Percentiles rank a stretch among this genome's conserved stretches.
These are phyloP conservation scores for Cydia strobilella DNA, from an alignment of 1,140 invertebrate species.

Conservation along the genomic window DNA sequence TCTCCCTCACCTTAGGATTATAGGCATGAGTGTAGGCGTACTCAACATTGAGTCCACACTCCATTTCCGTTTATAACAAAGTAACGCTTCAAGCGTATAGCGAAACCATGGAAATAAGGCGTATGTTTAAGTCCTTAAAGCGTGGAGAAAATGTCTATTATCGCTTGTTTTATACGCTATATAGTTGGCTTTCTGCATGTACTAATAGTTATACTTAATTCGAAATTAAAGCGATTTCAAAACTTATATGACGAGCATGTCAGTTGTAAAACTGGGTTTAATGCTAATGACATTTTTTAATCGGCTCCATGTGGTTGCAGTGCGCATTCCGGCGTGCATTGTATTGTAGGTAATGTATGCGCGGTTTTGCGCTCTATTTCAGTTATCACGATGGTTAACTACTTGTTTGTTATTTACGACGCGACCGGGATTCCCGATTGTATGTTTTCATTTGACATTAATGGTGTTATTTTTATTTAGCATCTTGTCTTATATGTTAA, in stretches of 20 bases:
- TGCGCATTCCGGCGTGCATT: constrained; percentile 61
- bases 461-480: neutral
- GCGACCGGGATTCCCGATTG: constrained; percentile 42
- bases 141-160: neutral
- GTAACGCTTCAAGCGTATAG: neutral
- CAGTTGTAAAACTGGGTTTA: constrained; percentile 40
- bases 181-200: neutral
- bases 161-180: neutral
- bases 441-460: neutral
- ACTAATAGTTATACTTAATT: constrained; percentile 7
- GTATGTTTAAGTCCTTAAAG: neutral
- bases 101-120: constrained; percentile 3
- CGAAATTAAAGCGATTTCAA: constrained; percentile 25
- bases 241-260: constrained; percentile 34
- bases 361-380: constrained; percentile 71
- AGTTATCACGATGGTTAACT: constrained; percentile 69
- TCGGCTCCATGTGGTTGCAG: constrained; percentile 61
- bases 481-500: neutral
- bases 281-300: constrained; percentile 71
- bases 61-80: constrained; percentile 7
- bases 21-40: constrained; percentile 10
- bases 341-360: constrained; percentile 64
- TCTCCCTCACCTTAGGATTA: constrained; percentile 10
- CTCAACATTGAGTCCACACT: neutral
- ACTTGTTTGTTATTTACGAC: constrained; percentile 54